A percentile compares a stretch with the other conserved stretches of the same genome.
Conservation (phyloP, 2,797 vertebrate species). For the Takifugu ocellatus region DNA sequence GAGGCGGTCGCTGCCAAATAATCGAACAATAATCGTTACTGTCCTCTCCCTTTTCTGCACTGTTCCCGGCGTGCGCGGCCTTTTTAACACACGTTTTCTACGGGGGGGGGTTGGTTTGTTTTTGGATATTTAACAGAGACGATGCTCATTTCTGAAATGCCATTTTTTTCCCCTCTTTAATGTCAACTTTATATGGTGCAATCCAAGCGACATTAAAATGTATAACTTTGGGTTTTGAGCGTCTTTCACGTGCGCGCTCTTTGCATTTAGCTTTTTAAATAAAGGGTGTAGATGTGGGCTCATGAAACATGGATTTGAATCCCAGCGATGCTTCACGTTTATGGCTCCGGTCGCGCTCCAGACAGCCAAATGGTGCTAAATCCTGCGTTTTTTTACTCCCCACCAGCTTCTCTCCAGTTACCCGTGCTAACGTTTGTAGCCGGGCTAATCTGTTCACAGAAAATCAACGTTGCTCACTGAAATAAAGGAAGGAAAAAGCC, state of each 20-base stretch:
- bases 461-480: slow-evolving; percentile 22
- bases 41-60: slow-evolving; percentile 15
- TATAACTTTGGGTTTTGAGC: slow-evolving; percentile 25
- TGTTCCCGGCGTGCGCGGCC: slow-evolving; percentile 32
- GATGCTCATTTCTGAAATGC: slow-evolving; percentile 36
- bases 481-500: slow-evolving; percentile 9
- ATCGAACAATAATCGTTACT: slow-evolving; percentile 32
- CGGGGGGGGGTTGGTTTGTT: slow-evolving; percentile 37
- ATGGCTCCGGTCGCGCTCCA: not conserved
- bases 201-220: slow-evolving; percentile 67
- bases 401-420: slow-evolving; percentile 27
- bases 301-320: slow-evolving; percentile 6
- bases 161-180: slow-evolving; percentile 36
- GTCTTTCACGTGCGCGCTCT: not conserved
- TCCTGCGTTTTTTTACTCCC: slow-evolving; percentile 17
- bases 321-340: slow-evolving; percentile 13
- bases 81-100: not conserved
- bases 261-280: too few relatives aligned
- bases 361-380: slow-evolving; percentile 19
- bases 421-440: slow-evolving; percentile 33
- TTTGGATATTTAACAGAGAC: slow-evolving; percentile 52
- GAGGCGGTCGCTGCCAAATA: slow-evolving; percentile 62
- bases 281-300: too few relatives aligned
- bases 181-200: slow-evolving; percentile 53
- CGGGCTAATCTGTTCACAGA: slow-evolving; percentile 28